Evolutionary conservation across 2,888 invertebrate genomes (phyloP), one percentile per base, ranked within the genome.

Genomic region (Andrena minutula): DNA sequence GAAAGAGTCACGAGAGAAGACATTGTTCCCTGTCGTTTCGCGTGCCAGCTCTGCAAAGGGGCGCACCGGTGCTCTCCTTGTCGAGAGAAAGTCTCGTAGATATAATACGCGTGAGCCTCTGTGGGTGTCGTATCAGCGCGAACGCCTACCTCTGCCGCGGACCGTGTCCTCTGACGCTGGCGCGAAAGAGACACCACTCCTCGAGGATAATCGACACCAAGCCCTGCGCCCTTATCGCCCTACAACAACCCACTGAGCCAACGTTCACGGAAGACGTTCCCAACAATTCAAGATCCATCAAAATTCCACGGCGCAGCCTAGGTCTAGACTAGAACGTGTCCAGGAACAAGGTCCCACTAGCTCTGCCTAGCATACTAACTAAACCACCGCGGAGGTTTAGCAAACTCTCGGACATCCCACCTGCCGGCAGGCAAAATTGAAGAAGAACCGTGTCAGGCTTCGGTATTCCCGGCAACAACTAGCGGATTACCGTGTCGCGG

Each of bases 41-140:
- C 80, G 83, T 77, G 75, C 65, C 71, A 73, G 80, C 70, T 68
- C 75, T 65, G 71, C 47, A 63, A 73, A 87, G 72, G 79, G 75
- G 83, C 83, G 86, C 78, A 68, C 79, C 72, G 63, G 82, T 84
- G 83, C 83, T 88, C 86, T 87, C 88, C 76, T 84, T 81, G 77
- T 74, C 73, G 78, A 84, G 87, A 87, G 87, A 87, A 87, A 87
- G 87, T 87, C 84, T 66, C 74, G 61, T 75, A 69, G 80, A 53
- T 80, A 75, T 10, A 41, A 41, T 23, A 61, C 20, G 49, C 41
- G 51, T 53, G 56, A 26, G 12, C n/a, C n/a, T 51, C 71, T 65
- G 64, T 51, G 76, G 66, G 23, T 69, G 76, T 41, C 41, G 41
- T 78, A 71, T 20, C 69, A n/a, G 49, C 28, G 35, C 20, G 12